phyloP scores from a whole-genome alignment of 2,797 vertebrate species.

The Hippopotamyrus pictus region DNA sequence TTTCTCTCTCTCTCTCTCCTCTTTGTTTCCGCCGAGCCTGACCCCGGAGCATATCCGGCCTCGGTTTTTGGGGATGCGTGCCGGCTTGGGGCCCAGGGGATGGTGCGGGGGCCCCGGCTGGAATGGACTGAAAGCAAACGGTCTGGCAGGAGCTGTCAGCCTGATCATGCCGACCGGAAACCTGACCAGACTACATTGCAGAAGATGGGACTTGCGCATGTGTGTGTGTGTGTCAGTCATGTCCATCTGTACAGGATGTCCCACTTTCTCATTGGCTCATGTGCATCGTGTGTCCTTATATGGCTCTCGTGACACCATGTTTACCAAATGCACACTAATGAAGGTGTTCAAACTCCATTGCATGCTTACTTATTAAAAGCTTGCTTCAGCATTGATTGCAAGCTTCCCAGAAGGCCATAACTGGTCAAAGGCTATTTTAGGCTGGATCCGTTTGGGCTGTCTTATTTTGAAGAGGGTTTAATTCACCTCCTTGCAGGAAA shows the following conservation, averaged over 20 bases:
- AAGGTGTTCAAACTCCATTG: not conserved
- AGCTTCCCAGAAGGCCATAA: not conserved
- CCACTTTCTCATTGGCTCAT: not conserved
- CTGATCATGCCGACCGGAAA: not conserved
- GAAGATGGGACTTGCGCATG: not conserved
- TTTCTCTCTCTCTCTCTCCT: not conserved
- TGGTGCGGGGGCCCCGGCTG: conserved; percentile 23
- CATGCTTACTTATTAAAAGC: not conserved
- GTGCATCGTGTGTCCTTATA: not conserved
- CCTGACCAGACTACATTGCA: not conserved
- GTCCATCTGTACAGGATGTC: not conserved
- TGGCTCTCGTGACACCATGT: not conserved
- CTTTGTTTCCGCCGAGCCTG: conserved; percentile 24
- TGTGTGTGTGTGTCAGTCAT: conserved; percentile 1
- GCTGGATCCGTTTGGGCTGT: not conserved
- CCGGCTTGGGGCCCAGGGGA: conserved; percentile 23
- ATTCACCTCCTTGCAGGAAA: not conserved
- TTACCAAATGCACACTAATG: not conserved
- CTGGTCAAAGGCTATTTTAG: not conserved
- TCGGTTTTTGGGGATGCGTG: not conserved
- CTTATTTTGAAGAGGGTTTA: not conserved
- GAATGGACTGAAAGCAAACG: conserved; percentile 16
- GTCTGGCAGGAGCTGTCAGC: not conserved
- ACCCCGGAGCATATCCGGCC: conserved; percentile 28
- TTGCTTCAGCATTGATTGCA: not conserved